These are phyloP conservation scores for Lophotriccus pileatus DNA, from an alignment of 2,797 vertebrate species.

Conservation along the genomic window DNA sequence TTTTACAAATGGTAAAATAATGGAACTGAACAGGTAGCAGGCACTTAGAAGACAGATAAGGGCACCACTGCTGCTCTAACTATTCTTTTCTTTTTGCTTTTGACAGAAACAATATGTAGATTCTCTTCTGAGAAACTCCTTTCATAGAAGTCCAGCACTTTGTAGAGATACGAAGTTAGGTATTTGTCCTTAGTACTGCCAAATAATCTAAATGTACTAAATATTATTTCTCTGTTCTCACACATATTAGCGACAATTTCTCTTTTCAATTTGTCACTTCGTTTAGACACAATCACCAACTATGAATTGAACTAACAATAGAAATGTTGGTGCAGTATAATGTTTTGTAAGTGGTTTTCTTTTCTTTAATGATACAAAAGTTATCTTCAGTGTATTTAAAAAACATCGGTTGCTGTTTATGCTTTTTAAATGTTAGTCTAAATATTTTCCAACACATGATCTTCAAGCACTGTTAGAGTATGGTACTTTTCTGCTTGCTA, in stretches of 20 bases:
- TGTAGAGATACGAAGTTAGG: background rate
- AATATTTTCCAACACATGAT: background rate
- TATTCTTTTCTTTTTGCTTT: background rate
- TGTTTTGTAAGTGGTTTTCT: background rate
- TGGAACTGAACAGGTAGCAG: background rate
- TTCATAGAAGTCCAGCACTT: background rate
- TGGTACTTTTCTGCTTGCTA: background rate
- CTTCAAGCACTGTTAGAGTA: background rate
- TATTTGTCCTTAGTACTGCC: background rate
- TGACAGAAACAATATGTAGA: background rate
- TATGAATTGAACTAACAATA: background rate
- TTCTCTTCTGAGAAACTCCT: background rate
- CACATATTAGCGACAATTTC: background rate
- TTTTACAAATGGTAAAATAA: background rate
- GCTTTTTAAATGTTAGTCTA: background rate
- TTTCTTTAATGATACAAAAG: background rate
- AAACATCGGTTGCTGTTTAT: background rate
- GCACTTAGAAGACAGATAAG: background rate
- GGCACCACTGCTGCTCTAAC: background rate
- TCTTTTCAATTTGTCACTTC: background rate
- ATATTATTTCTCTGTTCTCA: background rate
- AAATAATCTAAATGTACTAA: background rate
- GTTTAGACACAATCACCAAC: background rate
- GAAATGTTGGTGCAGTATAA: background rate
- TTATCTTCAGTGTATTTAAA: background rate